Base-by-base conservation (phyloP, 1,140 invertebrate species). In the Solenopsis invicta region DNA sequence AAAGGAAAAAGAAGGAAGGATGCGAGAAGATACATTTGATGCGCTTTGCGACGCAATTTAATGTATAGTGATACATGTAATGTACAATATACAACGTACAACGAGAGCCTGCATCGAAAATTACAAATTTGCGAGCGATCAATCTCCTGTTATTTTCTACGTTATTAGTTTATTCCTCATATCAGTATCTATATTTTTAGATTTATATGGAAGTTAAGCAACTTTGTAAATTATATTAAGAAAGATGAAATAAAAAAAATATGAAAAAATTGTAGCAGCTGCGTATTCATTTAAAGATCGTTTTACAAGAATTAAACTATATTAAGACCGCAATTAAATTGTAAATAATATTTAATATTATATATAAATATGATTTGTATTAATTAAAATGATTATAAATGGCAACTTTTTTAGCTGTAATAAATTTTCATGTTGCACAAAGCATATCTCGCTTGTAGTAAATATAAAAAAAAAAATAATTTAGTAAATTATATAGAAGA, bases 201-300 rank as follows among this genome's bases (percentile, higher is more conserved):
- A 90, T 92, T 92, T 91, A 91, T 89, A 92, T 62, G 71, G 91
- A 85, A 86, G 87, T 93, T 93, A 92, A 94, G 93, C 75, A 89
- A 92, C 87, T 92, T 93, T 94, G 93, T 94, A 94, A 94, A 94
- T 94, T 94, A 94, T 93, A 92, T 86, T 94, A 93, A 93, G 91
- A 92, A 76, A 87, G 66, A 92, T 88, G 80, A 64, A 92, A 93
- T 91, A 92, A 92, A 92, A 92, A 88, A 87, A 87, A 86, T 86
- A 85, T 56, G 66, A 88, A 91, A 89, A 89, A 74, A 4, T 34
- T 12, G 10, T 69, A 52, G 3, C 2, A 41, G 34, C 1, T 37
- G n/a, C 10, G 6, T 71, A 41, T 71, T 41, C 18, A 66, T 21
- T 66, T 2, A 4, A 4, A 48, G 5, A 5, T 13, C 16, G 0